These are phyloP conservation scores for Pholis gunnellus DNA, from an alignment of 2,113 vertebrate genomes.

Conservation along the genomic window DNA sequence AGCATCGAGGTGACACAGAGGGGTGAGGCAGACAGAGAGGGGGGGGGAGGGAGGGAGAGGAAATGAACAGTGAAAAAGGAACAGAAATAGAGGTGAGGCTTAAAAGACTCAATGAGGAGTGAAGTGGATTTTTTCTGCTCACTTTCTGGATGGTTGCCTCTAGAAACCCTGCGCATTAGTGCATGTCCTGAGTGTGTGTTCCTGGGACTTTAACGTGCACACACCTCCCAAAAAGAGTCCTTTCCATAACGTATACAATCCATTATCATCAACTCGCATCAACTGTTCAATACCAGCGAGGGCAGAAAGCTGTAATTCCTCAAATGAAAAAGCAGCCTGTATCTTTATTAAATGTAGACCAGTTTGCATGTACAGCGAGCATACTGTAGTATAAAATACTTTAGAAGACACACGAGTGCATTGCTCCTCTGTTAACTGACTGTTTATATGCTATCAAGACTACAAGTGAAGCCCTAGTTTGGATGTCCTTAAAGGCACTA, in stretches of 20 bases:
- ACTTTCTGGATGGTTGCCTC: constrained; percentile 39
- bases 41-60: not conserved
- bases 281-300: not conserved
- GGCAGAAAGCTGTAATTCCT: not conserved
- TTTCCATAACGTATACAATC: not conserved
- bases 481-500: not conserved
- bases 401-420: not conserved
- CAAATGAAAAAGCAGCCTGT: not conserved
- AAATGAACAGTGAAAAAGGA: not conserved
- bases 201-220: not conserved
- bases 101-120: constrained; percentile 42
- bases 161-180: constrained; percentile 25
- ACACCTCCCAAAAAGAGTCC: not conserved
- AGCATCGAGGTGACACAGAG: not conserved
- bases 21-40: not conserved
- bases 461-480: too few species aligned
- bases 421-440: not conserved
- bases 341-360: not conserved
- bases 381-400: not conserved
- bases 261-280: not conserved
- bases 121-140: constrained; percentile 47
- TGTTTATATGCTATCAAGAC: too few species aligned
- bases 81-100: constrained; percentile 33
- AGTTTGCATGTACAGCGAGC: not conserved
- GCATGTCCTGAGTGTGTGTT: constrained; percentile 2